phyloP scores from a whole-genome alignment of 2,113 vertebrate genomes.

The Pangasianodon hypophthalmus region DNA sequence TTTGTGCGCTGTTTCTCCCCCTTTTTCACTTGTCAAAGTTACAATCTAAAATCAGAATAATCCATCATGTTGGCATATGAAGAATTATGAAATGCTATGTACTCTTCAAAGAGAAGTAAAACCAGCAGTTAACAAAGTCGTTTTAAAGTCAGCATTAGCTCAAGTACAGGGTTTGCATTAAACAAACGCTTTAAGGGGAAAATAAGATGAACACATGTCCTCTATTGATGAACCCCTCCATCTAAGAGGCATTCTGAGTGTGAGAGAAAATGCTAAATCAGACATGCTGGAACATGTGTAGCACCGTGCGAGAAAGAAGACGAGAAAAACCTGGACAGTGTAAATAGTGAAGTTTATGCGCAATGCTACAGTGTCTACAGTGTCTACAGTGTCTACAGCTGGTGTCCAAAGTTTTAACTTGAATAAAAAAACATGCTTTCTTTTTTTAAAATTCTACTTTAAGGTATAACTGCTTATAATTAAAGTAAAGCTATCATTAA shows the following conservation, averaged over 20 bases:
- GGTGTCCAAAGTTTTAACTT: not conserved
- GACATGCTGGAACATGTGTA: constrained; percentile 32
- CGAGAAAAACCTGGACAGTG: not conserved
- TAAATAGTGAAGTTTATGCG: not conserved
- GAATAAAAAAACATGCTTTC: not conserved
- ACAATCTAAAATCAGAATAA: constrained; percentile 74
- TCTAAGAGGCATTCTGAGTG: constrained; percentile 42
- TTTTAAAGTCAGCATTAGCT: constrained; percentile 70
- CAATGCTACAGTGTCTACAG: not conserved
- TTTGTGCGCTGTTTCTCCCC: constrained; percentile 53
- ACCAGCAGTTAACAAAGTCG: constrained; percentile 71
- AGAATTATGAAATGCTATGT: constrained; percentile 74
- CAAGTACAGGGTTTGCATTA: constrained; percentile 58
- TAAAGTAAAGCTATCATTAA: not conserved
- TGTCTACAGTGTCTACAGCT: not conserved
- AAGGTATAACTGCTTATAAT: not conserved
- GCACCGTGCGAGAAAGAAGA: not conserved
- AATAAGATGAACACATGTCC: constrained; percentile 26
- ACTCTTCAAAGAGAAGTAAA: constrained; percentile 65
- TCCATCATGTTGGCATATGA: constrained; percentile 77
- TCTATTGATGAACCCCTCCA: constrained; percentile 53
- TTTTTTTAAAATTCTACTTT: not conserved
- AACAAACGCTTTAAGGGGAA: not conserved
- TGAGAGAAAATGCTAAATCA: constrained; percentile 25
- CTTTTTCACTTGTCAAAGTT: constrained; percentile 72